Percentiles rank a stretch among this genome's conserved stretches.
Conservation (phyloP, 2,888 invertebrate species). For the Thecocarcelia acutangulata region DNA sequence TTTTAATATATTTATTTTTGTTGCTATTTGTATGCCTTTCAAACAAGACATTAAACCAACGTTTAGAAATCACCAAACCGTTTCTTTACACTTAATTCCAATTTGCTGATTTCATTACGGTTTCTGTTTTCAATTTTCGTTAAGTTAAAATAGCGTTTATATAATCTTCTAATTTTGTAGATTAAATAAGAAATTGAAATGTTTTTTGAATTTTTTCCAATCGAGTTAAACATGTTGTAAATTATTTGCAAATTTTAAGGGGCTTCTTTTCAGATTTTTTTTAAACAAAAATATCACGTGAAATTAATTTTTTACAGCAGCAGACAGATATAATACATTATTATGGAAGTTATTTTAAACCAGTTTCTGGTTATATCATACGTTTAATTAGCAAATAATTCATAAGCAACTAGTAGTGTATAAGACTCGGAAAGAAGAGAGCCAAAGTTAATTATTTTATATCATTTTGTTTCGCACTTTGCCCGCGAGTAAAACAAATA, state of each 20-base stretch:
- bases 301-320: not conserved
- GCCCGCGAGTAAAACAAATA: too few species aligned
- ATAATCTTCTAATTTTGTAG: conserved; percentile 36
- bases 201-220: conserved; percentile 27
- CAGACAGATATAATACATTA: not conserved
- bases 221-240: conserved; percentile 53
- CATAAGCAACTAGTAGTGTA: too few species aligned
- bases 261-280: conserved; percentile 26
- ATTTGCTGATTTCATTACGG: not conserved
- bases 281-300: conserved; percentile 1
- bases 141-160: conserved; percentile 45
- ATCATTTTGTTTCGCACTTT: too few species aligned
- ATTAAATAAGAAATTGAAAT: not conserved
- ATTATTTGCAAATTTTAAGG: conserved; percentile 10
- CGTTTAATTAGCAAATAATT: too few species aligned
- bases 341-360: too few species aligned
- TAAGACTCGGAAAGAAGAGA: too few species aligned
- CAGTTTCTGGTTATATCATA: too few species aligned
- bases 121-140: not conserved
- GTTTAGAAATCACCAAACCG: conserved; percentile 35
- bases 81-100: conserved; percentile 27
- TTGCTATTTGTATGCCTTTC: conserved; percentile 8
- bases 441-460: too few species aligned
- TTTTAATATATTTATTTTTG: conserved; percentile 1
- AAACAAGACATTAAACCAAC: conserved; percentile 3